phyloP scores from a whole-genome alignment of 2,888 invertebrate genomes.

The Boloria selene region DNA sequence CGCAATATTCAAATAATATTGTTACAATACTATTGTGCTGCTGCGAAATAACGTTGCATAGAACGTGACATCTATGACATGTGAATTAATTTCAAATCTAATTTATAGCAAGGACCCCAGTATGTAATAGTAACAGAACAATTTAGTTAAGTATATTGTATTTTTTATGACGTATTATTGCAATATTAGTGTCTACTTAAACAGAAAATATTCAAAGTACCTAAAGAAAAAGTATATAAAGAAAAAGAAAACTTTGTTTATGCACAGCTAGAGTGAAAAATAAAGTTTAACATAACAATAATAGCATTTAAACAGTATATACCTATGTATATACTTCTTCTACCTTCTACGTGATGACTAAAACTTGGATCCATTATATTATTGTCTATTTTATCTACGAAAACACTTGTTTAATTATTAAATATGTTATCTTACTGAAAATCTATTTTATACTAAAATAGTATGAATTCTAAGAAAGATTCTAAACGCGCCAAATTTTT shows the following conservation, averaged over 20 bases:
- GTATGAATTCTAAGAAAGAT: neutral
- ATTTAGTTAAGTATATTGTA: neutral
- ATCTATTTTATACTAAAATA: neutral
- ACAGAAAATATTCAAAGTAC: no score
- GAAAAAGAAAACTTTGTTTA: neutral
- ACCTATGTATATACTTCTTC: no score
- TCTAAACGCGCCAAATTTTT: conserved; percentile 1
- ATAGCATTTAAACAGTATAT: no score
- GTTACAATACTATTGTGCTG: neutral
- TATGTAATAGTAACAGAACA: conserved; percentile 10
- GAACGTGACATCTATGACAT: conserved; percentile 17
- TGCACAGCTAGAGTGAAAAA: no score
- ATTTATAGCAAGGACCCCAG: conserved; percentile 1
- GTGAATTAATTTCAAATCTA: conserved; percentile 19
- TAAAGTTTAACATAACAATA: no score
- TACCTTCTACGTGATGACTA: no score
- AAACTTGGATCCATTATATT: no score
- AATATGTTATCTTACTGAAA: neutral
- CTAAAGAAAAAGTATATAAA: neutral
- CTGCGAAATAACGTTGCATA: conserved; percentile 3
- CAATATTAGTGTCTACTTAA: no score
- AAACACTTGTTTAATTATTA: no score
- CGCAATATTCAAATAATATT: conserved; percentile 10
- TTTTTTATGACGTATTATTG: neutral
- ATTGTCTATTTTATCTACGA: no score